phyloP scores from a whole-genome alignment of 2,888 invertebrate genomes.

The Drosophila infuscata region DNA sequence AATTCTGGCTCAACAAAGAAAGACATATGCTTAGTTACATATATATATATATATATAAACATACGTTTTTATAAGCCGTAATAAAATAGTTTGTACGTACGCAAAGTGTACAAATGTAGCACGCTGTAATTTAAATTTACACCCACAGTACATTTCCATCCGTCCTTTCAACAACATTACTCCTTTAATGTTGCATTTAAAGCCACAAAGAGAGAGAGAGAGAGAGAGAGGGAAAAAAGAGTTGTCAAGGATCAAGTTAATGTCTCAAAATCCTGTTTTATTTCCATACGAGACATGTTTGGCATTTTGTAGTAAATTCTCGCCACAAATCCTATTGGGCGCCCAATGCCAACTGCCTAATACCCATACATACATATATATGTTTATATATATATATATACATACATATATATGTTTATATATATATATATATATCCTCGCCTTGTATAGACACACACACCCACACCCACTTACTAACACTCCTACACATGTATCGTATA shows the following conservation, averaged over 20 bases:
- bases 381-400: neutral
- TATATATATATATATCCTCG: neutral
- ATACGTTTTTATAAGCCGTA: neutral
- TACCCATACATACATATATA: neutral
- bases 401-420: neutral
- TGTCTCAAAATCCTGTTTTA: constrained; percentile 50
- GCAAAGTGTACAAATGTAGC: neutral
- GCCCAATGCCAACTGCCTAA: constrained; percentile 20
- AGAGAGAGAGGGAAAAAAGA: neutral
- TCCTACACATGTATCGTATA: constrained; percentile 43
- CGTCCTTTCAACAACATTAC: neutral
- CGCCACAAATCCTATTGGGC: constrained; percentile 51
- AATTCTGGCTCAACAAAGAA: neutral
- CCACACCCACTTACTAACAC: constrained; percentile 9
- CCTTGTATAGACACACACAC: constrained; percentile 9
- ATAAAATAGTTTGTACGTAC: neutral
- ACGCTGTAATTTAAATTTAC: constrained; percentile 3
- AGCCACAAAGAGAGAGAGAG: neutral
- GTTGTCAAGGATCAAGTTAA: constrained; percentile 43
- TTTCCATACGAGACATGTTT: constrained; percentile 43
- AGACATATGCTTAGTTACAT: neutral
- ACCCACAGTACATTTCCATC: constrained; percentile 1
- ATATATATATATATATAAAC: neutral
- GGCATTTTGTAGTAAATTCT: constrained; percentile 58
- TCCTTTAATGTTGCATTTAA: neutral